phyloP scores from a whole-genome alignment of 1,140 invertebrate species.

The Papilio helenus region DNA sequence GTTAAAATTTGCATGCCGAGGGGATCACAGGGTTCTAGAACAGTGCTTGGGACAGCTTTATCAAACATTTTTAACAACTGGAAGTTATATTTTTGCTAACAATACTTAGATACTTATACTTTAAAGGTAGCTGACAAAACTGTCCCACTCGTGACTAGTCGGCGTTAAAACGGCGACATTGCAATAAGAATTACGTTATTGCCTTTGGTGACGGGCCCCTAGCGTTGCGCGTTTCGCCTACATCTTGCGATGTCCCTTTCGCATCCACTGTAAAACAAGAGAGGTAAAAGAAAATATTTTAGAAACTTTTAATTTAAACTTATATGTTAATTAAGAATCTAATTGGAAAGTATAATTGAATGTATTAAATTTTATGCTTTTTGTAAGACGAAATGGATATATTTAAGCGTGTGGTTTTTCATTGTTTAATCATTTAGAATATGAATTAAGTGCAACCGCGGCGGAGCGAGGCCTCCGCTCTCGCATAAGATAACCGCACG shows the following conservation, averaged over 20 bases:
- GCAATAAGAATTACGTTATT: background rate
- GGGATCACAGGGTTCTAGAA: background rate
- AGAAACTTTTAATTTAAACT: conserved; percentile 41
- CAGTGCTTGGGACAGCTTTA: background rate
- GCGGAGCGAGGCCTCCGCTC: conserved; percentile 44
- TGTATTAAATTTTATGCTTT: conserved; percentile 72
- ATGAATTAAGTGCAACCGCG: conserved; percentile 76
- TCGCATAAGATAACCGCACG: conserved; percentile 61
- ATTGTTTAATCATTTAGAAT: conserved; percentile 66
- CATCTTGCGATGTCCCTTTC: conserved; percentile 39
- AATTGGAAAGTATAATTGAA: conserved; percentile 54
- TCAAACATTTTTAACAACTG: background rate
- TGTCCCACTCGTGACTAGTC: background rate
- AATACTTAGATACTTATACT: background rate
- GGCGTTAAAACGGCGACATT: background rate
- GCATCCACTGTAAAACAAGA: conserved; percentile 59
- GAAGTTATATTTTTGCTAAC: background rate
- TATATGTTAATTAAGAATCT: conserved; percentile 47
- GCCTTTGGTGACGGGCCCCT: background rate
- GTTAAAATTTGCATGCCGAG: conserved; percentile 41
- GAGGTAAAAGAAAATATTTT: conserved; percentile 60
- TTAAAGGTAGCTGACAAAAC: background rate
- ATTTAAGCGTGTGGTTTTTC: conserved; percentile 68
- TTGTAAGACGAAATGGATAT: conserved; percentile 70
- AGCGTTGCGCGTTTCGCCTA: background rate